Conservation (phyloP, 2,113 vertebrate genomes). For the Microcebus lehilahytsara region DNA sequence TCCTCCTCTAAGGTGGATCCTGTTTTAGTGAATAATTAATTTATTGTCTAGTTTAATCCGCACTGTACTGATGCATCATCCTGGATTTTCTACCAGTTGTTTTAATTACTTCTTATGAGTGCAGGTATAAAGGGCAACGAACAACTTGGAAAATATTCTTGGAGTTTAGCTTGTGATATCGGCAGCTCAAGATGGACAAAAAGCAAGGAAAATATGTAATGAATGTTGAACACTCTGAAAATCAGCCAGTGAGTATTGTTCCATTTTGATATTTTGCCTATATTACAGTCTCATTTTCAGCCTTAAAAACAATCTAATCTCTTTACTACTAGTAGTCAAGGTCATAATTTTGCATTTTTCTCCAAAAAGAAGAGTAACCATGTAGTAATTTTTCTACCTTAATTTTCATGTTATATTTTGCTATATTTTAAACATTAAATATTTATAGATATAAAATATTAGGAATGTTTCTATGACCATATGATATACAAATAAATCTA, state of each 20-base stretch:
- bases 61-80: neutral
- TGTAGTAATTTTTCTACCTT: neutral
- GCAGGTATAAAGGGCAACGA: constrained; percentile 54
- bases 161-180: neutral
- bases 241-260: constrained; percentile 42
- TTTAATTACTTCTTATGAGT: constrained; percentile 35
- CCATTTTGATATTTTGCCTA: neutral
- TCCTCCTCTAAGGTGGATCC: constrained; percentile 49
- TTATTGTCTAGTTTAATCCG: constrained; percentile 45
- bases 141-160: neutral
- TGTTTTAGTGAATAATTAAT: constrained; percentile 43
- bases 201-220: constrained; percentile 43
- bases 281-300: neutral
- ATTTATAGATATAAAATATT: neutral
- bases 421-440: neutral
- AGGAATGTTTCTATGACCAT: constrained; percentile 15
- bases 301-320: neutral
- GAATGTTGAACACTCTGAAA: constrained; percentile 21
- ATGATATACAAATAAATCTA: neutral
- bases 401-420: neutral
- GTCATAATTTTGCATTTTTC: neutral
- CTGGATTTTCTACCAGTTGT: constrained; percentile 7
- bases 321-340: neutral
- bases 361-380: neutral
- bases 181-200: constrained; percentile 44